Evolutionary conservation across 2,113 vertebrate species (phyloP).

Genomic region (Sinosuthora webbiana): DNA sequence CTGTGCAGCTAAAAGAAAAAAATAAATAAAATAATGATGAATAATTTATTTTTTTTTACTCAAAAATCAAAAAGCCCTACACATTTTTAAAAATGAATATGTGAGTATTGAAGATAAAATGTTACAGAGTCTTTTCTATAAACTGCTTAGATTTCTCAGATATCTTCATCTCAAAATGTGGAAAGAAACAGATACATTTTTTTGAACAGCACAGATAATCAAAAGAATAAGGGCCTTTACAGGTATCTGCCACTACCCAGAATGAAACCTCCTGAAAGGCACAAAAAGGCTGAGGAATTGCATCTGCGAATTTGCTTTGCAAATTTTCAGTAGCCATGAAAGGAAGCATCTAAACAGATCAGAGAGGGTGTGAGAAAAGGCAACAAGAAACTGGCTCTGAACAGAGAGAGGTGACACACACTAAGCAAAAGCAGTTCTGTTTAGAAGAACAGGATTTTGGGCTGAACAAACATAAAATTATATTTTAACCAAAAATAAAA

Average conservation of each 20-base stretch:
- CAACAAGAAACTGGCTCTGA: background rate
- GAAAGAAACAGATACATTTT: background rate
- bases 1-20: background rate
- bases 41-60: background rate
- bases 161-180: background rate
- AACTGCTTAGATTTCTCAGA: background rate
- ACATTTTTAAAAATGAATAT: background rate
- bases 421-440: background rate
- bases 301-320: background rate
- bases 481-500: background rate
- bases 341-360: background rate
- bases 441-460: background rate
- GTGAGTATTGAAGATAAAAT: background rate
- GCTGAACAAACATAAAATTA: background rate
- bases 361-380: background rate
- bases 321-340: background rate
- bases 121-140: background rate
- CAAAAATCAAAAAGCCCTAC: background rate
- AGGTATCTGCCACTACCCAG: background rate
- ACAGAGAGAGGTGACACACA: background rate
- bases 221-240: background rate
- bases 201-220: background rate
- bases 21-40: slow-evolving; percentile 10
- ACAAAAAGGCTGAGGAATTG: background rate
- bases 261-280: background rate